Percentiles rank a stretch among this genome's conserved stretches.
phyloP scores from a whole-genome alignment of 2,113 vertebrate species.

The Phrynocephalus versicolor region DNA sequence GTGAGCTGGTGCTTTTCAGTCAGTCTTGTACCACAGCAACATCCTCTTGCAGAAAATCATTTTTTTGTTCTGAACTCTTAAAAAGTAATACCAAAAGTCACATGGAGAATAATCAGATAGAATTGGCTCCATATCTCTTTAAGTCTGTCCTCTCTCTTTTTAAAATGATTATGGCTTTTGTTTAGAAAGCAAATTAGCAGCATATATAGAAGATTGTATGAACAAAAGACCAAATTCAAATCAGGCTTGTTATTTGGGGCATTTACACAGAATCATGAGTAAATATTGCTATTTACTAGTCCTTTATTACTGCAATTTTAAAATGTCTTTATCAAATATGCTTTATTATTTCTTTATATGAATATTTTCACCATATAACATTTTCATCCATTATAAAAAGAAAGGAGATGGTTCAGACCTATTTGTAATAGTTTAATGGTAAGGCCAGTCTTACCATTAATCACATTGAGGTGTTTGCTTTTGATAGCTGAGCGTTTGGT shows the following conservation, averaged over 20 bases:
- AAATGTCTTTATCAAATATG: constrained; percentile 39
- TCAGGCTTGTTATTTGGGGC: constrained; percentile 45
- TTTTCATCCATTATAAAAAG: constrained; percentile 53
- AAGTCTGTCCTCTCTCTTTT: constrained; percentile 31
- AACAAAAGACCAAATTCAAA: constrained; percentile 59
- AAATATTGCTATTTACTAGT: constrained; percentile 36
- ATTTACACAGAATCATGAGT: constrained; percentile 49
- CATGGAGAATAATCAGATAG: constrained; percentile 53
- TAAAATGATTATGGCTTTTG: constrained; percentile 53
- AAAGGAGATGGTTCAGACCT: constrained; percentile 51
- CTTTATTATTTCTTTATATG: constrained; percentile 37
- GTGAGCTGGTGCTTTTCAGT: constrained; percentile 13
- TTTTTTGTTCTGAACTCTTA: constrained; percentile 37
- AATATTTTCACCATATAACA: constrained; percentile 27
- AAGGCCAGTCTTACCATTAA: too few species aligned
- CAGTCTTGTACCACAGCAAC: constrained; percentile 48
- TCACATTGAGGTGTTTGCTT: too few species aligned
- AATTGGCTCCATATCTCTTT: constrained; percentile 61
- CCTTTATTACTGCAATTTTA: constrained; percentile 48
- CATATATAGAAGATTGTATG: constrained; percentile 64
- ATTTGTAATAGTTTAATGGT: constrained; percentile 59
- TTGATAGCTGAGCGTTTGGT: too few species aligned
- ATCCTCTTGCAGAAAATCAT: constrained; percentile 41
- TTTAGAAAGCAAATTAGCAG: constrained; percentile 68
- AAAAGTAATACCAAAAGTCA: constrained; percentile 1